Evolutionary conservation across 2,888 invertebrate genomes (phyloP), one percentile per base, ranked within the genome.

Genomic region (Sericinus montela): DNA sequence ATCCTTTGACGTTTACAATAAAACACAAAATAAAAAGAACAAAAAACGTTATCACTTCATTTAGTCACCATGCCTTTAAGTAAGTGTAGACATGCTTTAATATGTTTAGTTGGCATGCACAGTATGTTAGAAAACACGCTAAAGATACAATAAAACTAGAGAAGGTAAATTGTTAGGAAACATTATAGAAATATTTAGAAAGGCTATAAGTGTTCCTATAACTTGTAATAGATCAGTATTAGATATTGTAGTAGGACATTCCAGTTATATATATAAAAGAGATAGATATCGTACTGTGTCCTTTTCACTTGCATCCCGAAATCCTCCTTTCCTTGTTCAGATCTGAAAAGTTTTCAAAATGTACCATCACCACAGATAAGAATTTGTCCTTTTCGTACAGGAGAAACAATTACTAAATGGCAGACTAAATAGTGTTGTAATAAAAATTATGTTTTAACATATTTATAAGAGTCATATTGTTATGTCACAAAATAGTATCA

Each of bases 281-380:
- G 60, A 64, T 61, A 64, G 53, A 59, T 58, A 65, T 67, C 85
- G 73, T 89, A 89, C 89, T 89, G 89, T 65, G 89, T 87, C 60
- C 89, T 62, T 78, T 89, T 89, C 61, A 89, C 89, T 80, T 88
- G 89, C 28, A 76, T 72, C 58, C 73, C 77, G 76, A 89, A 89
- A 69, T 89, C 88, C 67, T 88, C 88, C 63, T 75, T 80, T 52
- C 67, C 70, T 58, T 80, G 78, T 56, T 83, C 87, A 32, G 80
- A 85, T 73, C 89, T 89, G 89, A 76, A 89, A 85, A 53, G 30
- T 58, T 62, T 58, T 58, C 54, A 57, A 60, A 58, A 49, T 55
- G 45, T 45, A 57, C 69, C 67, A 56, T 67, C 71, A 65, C 67
- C 70, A 45, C 14, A 45, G n/a, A 30, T 10, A 15, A 48, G 35